Evolutionary conservation across 2,888 invertebrate genomes (phyloP), one percentile per base, ranked within the genome.

Genomic region (Theretra japonica): DNA sequence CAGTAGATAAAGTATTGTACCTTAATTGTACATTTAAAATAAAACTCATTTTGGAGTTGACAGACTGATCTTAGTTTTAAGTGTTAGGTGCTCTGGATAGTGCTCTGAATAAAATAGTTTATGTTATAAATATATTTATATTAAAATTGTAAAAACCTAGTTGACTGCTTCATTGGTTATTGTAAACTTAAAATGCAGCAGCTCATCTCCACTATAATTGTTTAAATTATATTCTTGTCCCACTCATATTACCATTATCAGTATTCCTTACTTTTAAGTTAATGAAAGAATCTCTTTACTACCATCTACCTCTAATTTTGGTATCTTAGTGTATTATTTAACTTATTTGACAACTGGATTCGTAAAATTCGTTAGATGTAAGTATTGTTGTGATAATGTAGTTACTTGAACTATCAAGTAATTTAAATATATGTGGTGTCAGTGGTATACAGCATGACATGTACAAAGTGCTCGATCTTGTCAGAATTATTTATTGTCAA

Each of bases 401-500:
- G 79, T 84, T 86, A 83, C 80, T 77, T 74, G 72, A 79, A 48
- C 11, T 28, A 50, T 59, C 65, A 48, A 48, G 58, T 70, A 48
- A 60, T 60, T 65, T 71, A 77, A 75, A 76, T 77, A 70, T 33
- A 62, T 73, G 60, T 69, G 7, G 58, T 75, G 77, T 78, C 78
- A 80, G 80, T 74, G 77, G 76, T 83, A 82, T 87, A 82, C 76
- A 83, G 79, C 88, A 88, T 87, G 60, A 88, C 88, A 84, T 94
- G 93, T 93, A 93, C 84, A 90, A 92, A 92, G 89, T 89, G 92
- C 92, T 91, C 86, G 89, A 90, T 94, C 93, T 93, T 93, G 93
- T 94, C 93, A 93, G 90, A 90, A 90, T 87, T 94, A 94, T 94
- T 94, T 94, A 94, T 94, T 94, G 85, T 92, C 86, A 87, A 92